Evolutionary conservation across 2,888 invertebrate genomes (phyloP).

Genomic region (Eristalis pertinax): DNA sequence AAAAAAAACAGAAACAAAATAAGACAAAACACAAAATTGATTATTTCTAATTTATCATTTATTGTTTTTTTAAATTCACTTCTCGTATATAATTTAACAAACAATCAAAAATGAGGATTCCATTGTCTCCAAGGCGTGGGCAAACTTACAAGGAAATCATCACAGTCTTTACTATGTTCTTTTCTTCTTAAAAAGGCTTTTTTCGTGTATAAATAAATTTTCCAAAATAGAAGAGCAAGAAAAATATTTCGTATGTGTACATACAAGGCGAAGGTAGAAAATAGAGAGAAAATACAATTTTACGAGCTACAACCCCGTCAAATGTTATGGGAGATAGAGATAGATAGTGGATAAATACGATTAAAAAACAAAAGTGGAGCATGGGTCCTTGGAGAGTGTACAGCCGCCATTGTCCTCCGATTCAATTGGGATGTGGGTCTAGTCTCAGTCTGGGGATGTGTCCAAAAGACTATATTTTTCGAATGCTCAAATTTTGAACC

Average conservation of each 20-base stretch:
- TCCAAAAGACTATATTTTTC: not conserved
- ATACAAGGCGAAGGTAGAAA: not conserved
- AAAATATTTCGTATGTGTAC: not conserved
- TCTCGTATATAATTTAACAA: conserved; percentile 39
- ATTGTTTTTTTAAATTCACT: conserved; percentile 19
- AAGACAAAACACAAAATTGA: conserved; percentile 14
- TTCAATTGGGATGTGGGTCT: not conserved
- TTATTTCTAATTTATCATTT: conserved; percentile 28
- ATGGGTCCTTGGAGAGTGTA: not conserved
- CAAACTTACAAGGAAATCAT: conserved; percentile 65
- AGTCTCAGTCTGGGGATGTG: not conserved
- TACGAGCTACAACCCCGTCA: conserved; percentile 46
- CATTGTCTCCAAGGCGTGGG: conserved; percentile 30
- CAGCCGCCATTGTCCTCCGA: conserved; percentile 1
- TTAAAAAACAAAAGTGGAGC: conserved; percentile 11
- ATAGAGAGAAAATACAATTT: conserved; percentile 12
- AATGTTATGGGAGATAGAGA: conserved; percentile 17
- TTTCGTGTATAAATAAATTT: conserved; percentile 42
- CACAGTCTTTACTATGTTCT: conserved; percentile 64
- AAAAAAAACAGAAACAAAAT: conserved; percentile 12
- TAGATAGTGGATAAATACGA: conserved; percentile 28
- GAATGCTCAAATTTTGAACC: too few relatives aligned
- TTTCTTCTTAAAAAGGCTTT: conserved; percentile 6
- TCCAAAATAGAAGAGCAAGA: conserved; percentile 20
- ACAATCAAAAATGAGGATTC: conserved; percentile 65